phyloP scores from a whole-genome alignment of 2,113 vertebrate genomes.

The Alectura lathami region DNA sequence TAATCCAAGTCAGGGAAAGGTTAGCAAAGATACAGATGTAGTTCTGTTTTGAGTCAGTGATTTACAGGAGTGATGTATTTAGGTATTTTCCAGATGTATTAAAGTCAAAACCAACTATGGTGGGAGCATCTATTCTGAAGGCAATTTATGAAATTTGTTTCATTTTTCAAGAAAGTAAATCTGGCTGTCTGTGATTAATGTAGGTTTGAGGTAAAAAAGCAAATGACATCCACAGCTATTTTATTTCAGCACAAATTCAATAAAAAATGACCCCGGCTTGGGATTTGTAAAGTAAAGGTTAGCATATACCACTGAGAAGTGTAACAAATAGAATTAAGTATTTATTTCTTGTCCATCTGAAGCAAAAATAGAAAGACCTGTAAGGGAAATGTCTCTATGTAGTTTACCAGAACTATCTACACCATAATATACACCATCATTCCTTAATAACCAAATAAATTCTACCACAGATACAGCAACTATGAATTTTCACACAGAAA shows the following conservation, averaged over 20 bases:
- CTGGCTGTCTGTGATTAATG: not conserved
- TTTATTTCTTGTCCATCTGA: not conserved
- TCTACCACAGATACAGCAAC: not conserved
- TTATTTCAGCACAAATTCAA: not conserved
- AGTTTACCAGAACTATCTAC: not conserved
- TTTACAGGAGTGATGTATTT: not conserved
- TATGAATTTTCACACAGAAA: not conserved
- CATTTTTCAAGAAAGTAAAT: not conserved
- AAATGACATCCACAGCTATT: not conserved
- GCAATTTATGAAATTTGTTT: not conserved
- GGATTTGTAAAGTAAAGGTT: not conserved
- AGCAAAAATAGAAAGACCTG: not conserved
- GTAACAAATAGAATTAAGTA: not conserved
- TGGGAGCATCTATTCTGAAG: not conserved
- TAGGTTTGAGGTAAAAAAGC: not conserved
- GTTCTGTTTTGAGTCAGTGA: not conserved
- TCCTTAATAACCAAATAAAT: not conserved
- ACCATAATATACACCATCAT: not conserved
- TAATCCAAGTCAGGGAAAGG: not conserved
- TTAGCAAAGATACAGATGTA: not conserved
- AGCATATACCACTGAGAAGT: not conserved
- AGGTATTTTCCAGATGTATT: not conserved
- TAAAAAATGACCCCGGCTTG: not conserved
- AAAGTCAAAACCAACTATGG: not conserved
- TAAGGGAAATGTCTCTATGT: not conserved